Evolutionary conservation across 2,888 invertebrate genomes (phyloP).

Genomic region (Ochropacha duplaris): DNA sequence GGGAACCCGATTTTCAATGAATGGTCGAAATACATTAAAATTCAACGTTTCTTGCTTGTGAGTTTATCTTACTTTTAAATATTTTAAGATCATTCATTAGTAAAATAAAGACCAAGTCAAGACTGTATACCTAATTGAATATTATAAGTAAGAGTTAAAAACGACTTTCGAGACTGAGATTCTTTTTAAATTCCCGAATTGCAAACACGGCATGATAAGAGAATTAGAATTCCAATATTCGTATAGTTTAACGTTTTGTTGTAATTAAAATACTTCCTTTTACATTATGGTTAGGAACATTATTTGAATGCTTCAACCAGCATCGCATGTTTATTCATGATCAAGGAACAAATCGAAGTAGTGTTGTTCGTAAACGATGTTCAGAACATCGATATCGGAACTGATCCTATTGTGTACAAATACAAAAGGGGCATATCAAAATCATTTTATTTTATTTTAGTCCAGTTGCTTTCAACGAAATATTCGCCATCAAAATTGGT

Average conservation of each 20-base stretch:
- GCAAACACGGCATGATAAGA: background rate
- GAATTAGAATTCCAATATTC: background rate
- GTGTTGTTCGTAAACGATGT: background rate
- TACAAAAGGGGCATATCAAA: too few species aligned
- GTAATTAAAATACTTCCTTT: conserved; percentile 5
- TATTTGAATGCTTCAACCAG: background rate
- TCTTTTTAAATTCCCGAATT: background rate
- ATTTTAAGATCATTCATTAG: background rate
- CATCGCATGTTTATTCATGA: conserved; percentile 3
- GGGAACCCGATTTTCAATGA: too few species aligned
- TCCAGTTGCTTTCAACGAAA: too few species aligned
- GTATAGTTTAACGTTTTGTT: background rate
- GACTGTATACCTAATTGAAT: background rate
- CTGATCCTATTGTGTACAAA: too few species aligned
- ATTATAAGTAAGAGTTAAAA: background rate
- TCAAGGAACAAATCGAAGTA: background rate
- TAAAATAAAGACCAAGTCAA: background rate
- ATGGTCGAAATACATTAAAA: background rate
- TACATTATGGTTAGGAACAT: background rate
- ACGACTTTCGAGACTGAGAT: background rate
- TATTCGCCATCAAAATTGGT: too few species aligned
- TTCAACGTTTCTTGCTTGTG: background rate
- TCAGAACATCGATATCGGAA: background rate
- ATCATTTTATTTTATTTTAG: too few species aligned
- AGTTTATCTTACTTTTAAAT: background rate